These are phyloP conservation scores for Rhagoletis pomonella DNA, from an alignment of 1,140 invertebrate genomes.

Conservation along the genomic window DNA sequence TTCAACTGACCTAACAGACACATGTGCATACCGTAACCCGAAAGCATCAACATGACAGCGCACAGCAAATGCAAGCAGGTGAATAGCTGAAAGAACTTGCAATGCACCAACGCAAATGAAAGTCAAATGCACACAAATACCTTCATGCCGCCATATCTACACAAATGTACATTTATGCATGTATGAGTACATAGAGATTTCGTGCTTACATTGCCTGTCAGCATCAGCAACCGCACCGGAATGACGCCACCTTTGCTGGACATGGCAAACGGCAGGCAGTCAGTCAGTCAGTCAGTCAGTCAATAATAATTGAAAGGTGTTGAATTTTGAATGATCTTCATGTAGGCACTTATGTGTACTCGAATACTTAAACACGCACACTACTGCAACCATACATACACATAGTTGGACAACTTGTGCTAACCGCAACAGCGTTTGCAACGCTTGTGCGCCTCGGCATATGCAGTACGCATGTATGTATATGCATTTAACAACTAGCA, in stretches of 20 bases:
- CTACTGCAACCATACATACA: not conserved
- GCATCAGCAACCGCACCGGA: not conserved
- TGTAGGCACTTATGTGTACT: conserved; percentile 26
- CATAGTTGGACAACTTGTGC: not conserved
- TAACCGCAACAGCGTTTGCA: conserved; percentile 24
- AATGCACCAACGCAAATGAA: not conserved
- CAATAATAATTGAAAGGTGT: conserved; percentile 50
- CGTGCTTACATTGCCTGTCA: too few species aligned
- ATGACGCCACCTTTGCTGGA: not conserved
- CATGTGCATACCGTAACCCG: not conserved
- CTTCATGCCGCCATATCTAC: not conserved
- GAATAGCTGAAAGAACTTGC: not conserved
- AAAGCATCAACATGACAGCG: not conserved
- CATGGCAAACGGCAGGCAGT: not conserved
- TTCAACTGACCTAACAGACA: not conserved
- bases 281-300: not conserved
- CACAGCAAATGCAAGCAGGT: not conserved
- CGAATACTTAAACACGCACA: not conserved
- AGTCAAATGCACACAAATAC: not conserved
- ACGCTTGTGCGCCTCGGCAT: not conserved
- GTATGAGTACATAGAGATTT: not conserved
- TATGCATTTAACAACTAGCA: not conserved
- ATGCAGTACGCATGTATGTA: conserved; percentile 16
- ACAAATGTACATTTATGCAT: not conserved
- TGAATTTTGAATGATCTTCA: conserved; percentile 44